A percentile compares a stretch with the other conserved stretches of the same genome.
These are phyloP conservation scores for Sarcophaga caerulescens DNA, from an alignment of 2,888 invertebrate genomes.

Conservation along the genomic window DNA sequence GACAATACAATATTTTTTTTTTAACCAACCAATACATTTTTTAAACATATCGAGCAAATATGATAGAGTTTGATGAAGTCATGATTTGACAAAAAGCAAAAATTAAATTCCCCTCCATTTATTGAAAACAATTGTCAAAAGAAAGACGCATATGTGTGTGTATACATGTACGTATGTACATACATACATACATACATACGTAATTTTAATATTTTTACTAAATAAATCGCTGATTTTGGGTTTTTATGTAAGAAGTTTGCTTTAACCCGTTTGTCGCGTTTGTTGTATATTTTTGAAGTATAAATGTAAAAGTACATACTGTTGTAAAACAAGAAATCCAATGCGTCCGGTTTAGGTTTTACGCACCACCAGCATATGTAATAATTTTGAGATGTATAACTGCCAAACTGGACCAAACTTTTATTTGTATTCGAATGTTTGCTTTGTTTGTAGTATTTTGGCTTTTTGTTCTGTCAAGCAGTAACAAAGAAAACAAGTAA, in stretches of 20 bases:
- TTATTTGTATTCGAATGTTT: constrained; percentile 19
- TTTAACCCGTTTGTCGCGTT: constrained; percentile 19
- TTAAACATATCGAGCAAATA: too few species aligned
- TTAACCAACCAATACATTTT: too few species aligned
- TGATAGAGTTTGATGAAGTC: too few species aligned
- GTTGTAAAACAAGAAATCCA: constrained; percentile 23
- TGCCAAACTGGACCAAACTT: constrained; percentile 62
- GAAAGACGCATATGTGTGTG: too few species aligned
- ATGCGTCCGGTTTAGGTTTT: constrained; percentile 46
- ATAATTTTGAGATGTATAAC: constrained; percentile 61
- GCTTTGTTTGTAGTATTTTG: not conserved
- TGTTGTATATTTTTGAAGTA: not conserved
- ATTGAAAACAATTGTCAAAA: too few species aligned
- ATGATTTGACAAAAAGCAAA: too few species aligned
- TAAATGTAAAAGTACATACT: not conserved
- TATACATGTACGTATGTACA: not conserved
- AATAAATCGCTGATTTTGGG: too few species aligned
- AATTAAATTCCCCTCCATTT: too few species aligned
- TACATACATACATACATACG: not conserved
- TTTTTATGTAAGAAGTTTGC: too few species aligned
- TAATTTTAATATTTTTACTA: too few species aligned
- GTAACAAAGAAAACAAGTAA: not conserved
- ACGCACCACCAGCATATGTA: constrained; percentile 66
- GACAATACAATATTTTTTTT: too few species aligned
- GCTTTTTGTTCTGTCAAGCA: not conserved